These are phyloP conservation scores for Pyralis farinalis DNA, from an alignment of 2,888 invertebrate genomes.

Conservation along the genomic window DNA sequence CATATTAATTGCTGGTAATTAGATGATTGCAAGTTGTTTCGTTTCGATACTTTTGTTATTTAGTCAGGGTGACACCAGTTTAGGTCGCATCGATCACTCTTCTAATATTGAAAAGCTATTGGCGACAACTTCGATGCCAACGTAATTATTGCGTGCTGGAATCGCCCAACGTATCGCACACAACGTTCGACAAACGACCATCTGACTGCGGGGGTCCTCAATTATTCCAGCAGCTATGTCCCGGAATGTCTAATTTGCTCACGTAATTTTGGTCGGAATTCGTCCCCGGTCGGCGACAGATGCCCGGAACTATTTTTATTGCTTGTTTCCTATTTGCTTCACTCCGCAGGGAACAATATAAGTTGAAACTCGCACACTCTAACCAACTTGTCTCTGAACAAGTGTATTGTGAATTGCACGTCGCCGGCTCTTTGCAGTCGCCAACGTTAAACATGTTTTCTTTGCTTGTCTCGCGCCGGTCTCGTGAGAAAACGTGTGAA, in stretches of 20 bases:
- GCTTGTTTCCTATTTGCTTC: conserved; percentile 74
- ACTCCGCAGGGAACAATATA: conserved; percentile 68
- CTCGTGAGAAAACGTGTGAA: conserved; percentile 45
- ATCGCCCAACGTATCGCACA: conserved; percentile 35
- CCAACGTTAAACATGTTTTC: conserved; percentile 41
- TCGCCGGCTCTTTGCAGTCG: conserved; percentile 32
- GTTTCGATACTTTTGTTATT: background rate
- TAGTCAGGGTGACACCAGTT: background rate
- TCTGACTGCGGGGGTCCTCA: conserved; percentile 52
- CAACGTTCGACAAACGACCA: conserved; percentile 47
- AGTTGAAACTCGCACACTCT: conserved; percentile 61
- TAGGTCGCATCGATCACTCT: conserved; percentile 2
- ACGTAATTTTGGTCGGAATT: conserved; percentile 77
- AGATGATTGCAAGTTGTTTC: too few relatives aligned
- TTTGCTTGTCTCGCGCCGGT: conserved; percentile 35
- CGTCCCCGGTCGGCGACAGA: conserved; percentile 62
- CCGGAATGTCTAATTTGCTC: conserved; percentile 79
- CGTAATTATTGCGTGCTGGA: conserved; percentile 10
- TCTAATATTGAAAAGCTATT: background rate
- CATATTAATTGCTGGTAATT: conserved; percentile 10
- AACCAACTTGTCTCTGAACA: conserved; percentile 60
- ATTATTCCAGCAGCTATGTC: conserved; percentile 69
- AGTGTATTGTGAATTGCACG: conserved; percentile 74
- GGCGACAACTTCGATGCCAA: too few relatives aligned
- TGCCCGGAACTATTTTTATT: conserved; percentile 76